phyloP scores from a whole-genome alignment of 2,888 invertebrate genomes.

The Ophion costatus region DNA sequence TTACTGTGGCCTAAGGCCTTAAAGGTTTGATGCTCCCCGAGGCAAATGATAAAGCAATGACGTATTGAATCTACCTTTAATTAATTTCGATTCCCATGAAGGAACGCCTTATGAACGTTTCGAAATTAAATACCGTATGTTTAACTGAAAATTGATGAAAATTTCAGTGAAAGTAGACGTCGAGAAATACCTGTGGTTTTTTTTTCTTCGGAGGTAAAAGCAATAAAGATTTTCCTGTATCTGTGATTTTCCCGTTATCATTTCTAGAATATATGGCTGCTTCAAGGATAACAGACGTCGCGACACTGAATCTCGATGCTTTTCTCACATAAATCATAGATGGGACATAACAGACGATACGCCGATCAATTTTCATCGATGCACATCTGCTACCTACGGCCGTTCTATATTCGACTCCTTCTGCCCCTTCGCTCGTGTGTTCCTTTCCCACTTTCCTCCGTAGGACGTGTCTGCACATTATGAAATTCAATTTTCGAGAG shows the following conservation, averaged over 20 bases:
- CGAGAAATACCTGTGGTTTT: neutral
- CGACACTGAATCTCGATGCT: constrained; percentile 11
- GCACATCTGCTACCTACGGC: constrained; percentile 44
- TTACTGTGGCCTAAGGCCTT: too few species aligned
- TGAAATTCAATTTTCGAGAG: constrained; percentile 37
- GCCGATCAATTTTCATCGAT: constrained; percentile 41
- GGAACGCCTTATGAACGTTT: too few species aligned
- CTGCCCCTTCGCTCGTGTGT: neutral
- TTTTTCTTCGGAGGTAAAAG: neutral
- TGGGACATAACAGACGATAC: constrained; percentile 30
- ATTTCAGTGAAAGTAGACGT: too few species aligned
- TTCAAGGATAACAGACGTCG: constrained; percentile 17
- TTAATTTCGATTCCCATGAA: too few species aligned
- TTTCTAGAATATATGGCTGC: neutral
- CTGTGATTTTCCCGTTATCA: neutral
- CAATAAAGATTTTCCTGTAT: constrained; percentile 28
- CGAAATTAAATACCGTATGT: neutral
- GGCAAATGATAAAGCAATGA: too few species aligned
- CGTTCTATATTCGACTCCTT: constrained; percentile 19
- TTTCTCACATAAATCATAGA: constrained; percentile 50
- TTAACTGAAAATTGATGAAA: neutral
- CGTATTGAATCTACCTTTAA: too few species aligned
- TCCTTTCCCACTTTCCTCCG: neutral
- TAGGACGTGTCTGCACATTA: constrained; percentile 10
- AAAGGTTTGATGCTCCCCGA: too few species aligned